A percentile compares a stretch with the other conserved stretches of the same genome.
phyloP scores from a whole-genome alignment of 1,140 invertebrate genomes.

The Drosophila kohkoa region DNA sequence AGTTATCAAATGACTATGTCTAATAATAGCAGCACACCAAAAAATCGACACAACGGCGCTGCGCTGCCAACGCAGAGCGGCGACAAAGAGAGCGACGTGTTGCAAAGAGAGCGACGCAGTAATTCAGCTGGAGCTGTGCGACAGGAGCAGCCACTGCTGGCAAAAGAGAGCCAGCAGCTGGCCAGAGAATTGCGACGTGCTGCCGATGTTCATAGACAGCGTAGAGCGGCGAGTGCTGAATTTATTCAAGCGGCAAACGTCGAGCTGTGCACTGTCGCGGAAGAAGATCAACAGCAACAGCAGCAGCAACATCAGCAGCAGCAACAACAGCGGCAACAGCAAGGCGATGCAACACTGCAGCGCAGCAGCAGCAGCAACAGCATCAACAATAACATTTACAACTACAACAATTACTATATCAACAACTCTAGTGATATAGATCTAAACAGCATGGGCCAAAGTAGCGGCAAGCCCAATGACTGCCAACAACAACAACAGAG shows the following conservation, averaged over 20 bases:
- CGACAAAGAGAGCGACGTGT: constrained; percentile 33
- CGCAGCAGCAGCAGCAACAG: constrained; percentile 35
- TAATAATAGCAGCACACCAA: constrained; percentile 77
- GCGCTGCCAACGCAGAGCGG: constrained; percentile 34
- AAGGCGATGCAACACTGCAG: constrained; percentile 47
- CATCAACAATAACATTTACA: constrained; percentile 38
- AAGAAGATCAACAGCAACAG: constrained; percentile 49
- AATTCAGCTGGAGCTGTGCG: constrained; percentile 66
- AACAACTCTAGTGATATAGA: constrained; percentile 58
- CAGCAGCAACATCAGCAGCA: constrained; percentile 39
- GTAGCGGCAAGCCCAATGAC: constrained; percentile 71
- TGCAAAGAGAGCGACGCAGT: constrained; percentile 39
- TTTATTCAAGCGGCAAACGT: constrained; percentile 81
- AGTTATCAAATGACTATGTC: constrained; percentile 84
- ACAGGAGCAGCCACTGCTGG: constrained; percentile 13
- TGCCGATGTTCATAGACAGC: constrained; percentile 15
- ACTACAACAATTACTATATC: constrained; percentile 20
- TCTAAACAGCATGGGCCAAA: constrained; percentile 72
- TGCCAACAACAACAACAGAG: constrained; percentile 12
- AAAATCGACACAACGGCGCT: constrained; percentile 51
- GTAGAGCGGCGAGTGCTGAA: constrained; percentile 26
- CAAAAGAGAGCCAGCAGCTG: constrained; percentile 18
- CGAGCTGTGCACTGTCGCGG: constrained; percentile 61
- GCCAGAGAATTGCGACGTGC: constrained; percentile 19
- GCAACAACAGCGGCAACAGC: constrained; percentile 25